Evolutionary conservation across 2,888 invertebrate genomes (phyloP).

Genomic region (Scaptomyza polygonia): DNA sequence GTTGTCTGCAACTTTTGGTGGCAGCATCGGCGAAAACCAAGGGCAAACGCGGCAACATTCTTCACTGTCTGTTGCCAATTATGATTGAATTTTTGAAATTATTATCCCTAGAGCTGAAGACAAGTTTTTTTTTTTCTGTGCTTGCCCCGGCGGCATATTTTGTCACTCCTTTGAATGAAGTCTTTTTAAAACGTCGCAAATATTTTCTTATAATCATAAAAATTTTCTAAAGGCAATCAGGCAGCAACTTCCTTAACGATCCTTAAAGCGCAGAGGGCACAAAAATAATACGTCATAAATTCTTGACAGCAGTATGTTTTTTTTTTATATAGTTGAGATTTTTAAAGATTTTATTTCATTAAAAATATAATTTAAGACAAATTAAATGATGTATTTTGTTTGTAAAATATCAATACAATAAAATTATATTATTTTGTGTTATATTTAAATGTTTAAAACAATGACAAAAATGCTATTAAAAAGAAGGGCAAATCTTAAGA

Average conservation of each 20-base stretch:
- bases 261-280: background rate
- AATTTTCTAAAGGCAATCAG: constrained; percentile 15
- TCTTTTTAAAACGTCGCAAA: constrained; percentile 37
- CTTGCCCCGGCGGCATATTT: constrained; percentile 44
- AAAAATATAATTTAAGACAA: background rate
- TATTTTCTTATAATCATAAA: constrained; percentile 15
- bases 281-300: background rate
- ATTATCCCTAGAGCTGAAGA: constrained; percentile 34
- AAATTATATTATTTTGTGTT: too few species aligned
- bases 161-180: constrained; percentile 49
- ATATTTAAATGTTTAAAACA: too few species aligned
- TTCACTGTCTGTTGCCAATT: constrained; percentile 66
- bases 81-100: constrained; percentile 64
- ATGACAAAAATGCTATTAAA: too few species aligned
- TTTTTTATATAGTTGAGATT: too few species aligned
- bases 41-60: constrained; percentile 44
- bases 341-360: background rate
- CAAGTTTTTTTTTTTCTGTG: constrained; percentile 45
- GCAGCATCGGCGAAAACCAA: constrained; percentile 21
- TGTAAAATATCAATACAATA: too few species aligned
- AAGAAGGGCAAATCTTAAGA: too few species aligned
- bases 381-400: too few species aligned
- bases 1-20: constrained; percentile 18
- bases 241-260: background rate
- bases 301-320: background rate